Evolutionary conservation across 2,888 invertebrate genomes (phyloP).

Genomic region (Marronus borbonicus): DNA sequence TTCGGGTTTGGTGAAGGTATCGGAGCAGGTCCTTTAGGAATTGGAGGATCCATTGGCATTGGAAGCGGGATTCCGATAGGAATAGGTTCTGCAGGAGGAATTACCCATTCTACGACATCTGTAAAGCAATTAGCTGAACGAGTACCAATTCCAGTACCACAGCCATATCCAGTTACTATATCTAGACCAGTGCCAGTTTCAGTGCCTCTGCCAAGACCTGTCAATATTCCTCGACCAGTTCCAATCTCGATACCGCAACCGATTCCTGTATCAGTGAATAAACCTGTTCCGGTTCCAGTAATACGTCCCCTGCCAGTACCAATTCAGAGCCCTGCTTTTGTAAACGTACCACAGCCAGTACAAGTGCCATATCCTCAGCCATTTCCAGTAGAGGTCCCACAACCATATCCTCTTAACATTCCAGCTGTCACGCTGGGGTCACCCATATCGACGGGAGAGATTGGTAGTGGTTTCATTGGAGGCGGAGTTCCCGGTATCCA

Average conservation of each 20-base stretch:
- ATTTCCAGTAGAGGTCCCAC: constrained; percentile 54
- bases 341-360: constrained; percentile 54
- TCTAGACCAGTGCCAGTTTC: constrained; percentile 64
- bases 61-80: constrained; percentile 18
- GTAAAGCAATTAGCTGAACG: constrained; percentile 62
- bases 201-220: constrained; percentile 62
- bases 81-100: constrained; percentile 36
- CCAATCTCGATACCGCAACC: constrained; percentile 59
- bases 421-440: constrained; percentile 54
- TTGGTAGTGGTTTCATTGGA: constrained; percentile 39
- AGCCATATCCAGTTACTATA: constrained; percentile 63
- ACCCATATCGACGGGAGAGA: constrained; percentile 43
- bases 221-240: constrained; percentile 60
- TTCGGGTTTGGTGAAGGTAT: not conserved
- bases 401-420: constrained; percentile 61
- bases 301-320: constrained; percentile 64
- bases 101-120: constrained; percentile 60
- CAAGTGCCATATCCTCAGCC: constrained; percentile 55
- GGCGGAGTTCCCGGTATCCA: not conserved
- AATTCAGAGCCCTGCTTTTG: constrained; percentile 57
- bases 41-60: not conserved
- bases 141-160: constrained; percentile 62
- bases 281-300: constrained; percentile 59
- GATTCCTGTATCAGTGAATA: constrained; percentile 59
- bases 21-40: constrained; percentile 16